Percentiles rank a stretch among this genome's conserved stretches.
Evolutionary conservation across 2,888 invertebrate genomes (phyloP).

Genomic region (Drosophila acutilabella): DNA sequence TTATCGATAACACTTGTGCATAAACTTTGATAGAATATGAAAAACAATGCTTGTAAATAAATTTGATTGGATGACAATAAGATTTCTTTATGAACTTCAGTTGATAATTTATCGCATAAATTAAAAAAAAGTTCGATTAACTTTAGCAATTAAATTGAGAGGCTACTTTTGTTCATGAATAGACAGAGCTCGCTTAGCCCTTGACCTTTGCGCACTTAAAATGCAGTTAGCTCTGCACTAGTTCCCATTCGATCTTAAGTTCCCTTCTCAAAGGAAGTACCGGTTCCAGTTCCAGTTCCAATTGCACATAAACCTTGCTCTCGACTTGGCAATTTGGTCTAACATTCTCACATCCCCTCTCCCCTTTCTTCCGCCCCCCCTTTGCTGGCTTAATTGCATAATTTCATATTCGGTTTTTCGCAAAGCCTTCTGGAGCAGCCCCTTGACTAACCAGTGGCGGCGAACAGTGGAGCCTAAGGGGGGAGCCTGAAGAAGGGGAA

Average conservation of each 20-base stretch:
- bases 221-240: not conserved
- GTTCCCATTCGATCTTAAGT: not conserved
- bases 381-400: conserved; percentile 64
- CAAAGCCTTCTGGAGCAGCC: conserved; percentile 38
- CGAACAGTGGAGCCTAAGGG: not conserved
- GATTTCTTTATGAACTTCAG: too few relatives aligned
- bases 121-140: too few relatives aligned
- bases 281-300: conserved; percentile 1
- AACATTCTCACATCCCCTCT: not conserved
- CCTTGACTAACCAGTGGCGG: not conserved
- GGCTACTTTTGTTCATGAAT: too few relatives aligned
- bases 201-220: conserved; percentile 32
- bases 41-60: too few relatives aligned
- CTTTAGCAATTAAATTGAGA: too few relatives aligned
- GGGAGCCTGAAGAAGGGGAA: not conserved
- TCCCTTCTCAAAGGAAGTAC: not conserved
- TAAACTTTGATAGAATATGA: too few relatives aligned
- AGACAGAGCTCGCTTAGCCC: conserved; percentile 1
- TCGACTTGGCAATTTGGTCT: conserved; percentile 11
- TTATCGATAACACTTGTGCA: too few relatives aligned
- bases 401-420: conserved; percentile 66
- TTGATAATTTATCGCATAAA: too few relatives aligned
- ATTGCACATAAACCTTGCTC: not conserved
- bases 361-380: not conserved
- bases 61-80: too few relatives aligned